Evolutionary conservation across 2,113 vertebrate genomes (phyloP).

Genomic region (Dolichotis patagonum): DNA sequence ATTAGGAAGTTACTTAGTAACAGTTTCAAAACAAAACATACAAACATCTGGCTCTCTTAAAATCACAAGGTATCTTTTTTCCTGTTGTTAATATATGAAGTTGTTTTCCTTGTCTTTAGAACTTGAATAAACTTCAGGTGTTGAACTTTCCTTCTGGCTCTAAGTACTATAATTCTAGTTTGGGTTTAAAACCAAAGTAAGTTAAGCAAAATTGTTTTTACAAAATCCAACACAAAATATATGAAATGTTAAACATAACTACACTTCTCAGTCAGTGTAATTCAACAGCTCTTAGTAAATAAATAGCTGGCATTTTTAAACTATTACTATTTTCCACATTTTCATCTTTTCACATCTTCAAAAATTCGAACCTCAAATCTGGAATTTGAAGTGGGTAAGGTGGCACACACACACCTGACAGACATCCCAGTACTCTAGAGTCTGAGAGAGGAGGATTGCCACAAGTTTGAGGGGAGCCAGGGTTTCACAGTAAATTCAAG

Average conservation of each 20-base stretch:
- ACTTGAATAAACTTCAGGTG: constrained; percentile 42
- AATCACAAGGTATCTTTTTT: constrained; percentile 23
- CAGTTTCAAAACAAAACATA: constrained; percentile 37
- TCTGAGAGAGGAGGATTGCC: background rate
- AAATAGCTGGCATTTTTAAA: constrained; percentile 15
- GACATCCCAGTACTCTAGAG: background rate
- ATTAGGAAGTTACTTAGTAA: background rate
- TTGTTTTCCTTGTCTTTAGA: constrained; percentile 28
- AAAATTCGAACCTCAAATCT: background rate
- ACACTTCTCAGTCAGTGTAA: background rate
- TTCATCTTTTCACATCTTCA: background rate
- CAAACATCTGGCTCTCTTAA: constrained; percentile 39
- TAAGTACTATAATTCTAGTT: constrained; percentile 7
- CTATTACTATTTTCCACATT: background rate
- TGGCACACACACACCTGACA: too few relatives aligned
- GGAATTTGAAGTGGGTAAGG: background rate
- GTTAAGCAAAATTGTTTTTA: constrained; percentile 34
- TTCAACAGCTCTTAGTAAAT: constrained; percentile 27
- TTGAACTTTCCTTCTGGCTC: constrained; percentile 12
- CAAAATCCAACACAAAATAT: constrained; percentile 14
- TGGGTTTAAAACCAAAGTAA: constrained; percentile 52
- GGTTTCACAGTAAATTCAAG: background rate
- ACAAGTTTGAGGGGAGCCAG: background rate
- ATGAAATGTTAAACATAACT: constrained; percentile 52
- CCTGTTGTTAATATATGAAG: background rate